These are phyloP conservation scores for Apodemia zela DNA, from an alignment of 2,888 invertebrate genomes.

Conservation along the genomic window DNA sequence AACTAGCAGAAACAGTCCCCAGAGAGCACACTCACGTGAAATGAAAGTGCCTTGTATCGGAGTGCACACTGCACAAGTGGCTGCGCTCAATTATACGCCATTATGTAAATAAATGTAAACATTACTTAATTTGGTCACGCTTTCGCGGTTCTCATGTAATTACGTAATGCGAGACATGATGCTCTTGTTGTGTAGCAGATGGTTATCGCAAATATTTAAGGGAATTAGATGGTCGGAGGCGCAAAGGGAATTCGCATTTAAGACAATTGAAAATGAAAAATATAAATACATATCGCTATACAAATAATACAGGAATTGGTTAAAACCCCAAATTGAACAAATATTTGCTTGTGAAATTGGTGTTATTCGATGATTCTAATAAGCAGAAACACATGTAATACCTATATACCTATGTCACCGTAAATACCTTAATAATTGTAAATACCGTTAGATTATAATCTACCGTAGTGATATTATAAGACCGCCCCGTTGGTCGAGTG, in stretches of 20 bases:
- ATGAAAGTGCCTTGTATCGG: background rate
- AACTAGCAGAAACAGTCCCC: background rate
- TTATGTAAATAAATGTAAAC: constrained; percentile 5
- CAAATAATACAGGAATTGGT: no score
- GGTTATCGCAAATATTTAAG: background rate
- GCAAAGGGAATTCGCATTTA: background rate
- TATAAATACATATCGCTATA: no score
- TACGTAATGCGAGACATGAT: background rate
- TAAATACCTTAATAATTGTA: no score
- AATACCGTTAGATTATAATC: no score
- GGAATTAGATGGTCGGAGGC: background rate
- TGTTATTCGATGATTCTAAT: no score
- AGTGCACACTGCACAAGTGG: background rate
- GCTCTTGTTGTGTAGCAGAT: background rate
- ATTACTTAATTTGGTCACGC: constrained; percentile 1
- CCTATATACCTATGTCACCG: no score
- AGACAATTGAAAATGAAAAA: no score
- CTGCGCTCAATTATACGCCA: background rate
- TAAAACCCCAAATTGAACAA: no score
- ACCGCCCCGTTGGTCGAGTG: no score
- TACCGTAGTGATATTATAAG: no score
- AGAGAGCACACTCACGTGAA: background rate
- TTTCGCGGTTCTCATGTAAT: background rate
- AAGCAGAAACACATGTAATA: no score
- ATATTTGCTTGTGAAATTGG: no score